phyloP scores from a whole-genome alignment of 2,888 invertebrate species.

The Melanostoma scalare region DNA sequence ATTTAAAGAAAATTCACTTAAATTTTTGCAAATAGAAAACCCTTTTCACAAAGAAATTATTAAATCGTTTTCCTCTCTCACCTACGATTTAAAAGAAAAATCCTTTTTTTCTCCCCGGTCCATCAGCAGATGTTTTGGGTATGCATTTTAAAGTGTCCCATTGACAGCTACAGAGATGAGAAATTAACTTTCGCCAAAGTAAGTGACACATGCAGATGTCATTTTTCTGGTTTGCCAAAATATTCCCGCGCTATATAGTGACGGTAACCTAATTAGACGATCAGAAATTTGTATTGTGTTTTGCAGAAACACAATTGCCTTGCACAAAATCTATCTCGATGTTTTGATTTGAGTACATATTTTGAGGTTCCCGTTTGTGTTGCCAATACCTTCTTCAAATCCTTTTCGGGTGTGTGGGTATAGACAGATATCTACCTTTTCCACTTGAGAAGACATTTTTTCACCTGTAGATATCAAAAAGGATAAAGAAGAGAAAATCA shows the following conservation, averaged over 20 bases:
- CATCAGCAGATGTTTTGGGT: conserved; percentile 56
- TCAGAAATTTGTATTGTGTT: conserved; percentile 22
- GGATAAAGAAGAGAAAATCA: conserved; percentile 18
- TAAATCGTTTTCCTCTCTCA: conserved; percentile 58
- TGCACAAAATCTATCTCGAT: conserved; percentile 21
- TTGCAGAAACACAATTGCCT: conserved; percentile 35
- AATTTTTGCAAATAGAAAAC: conserved; percentile 39
- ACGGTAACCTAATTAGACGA: conserved; percentile 62
- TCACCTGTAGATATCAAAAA: conserved; percentile 70
- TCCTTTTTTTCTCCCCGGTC: conserved; percentile 17
- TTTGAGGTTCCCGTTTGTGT: conserved; percentile 35
- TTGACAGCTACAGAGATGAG: conserved; percentile 50
- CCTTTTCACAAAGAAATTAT: conserved; percentile 59
- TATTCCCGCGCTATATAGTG: conserved; percentile 23
- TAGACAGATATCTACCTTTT: background rate
- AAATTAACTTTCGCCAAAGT: conserved; percentile 63
- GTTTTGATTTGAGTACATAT: conserved; percentile 61
- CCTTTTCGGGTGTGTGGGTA: background rate
- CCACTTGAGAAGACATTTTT: conserved; percentile 43
- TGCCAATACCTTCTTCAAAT: conserved; percentile 21
- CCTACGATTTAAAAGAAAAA: conserved; percentile 51
- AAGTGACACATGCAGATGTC: conserved; percentile 67
- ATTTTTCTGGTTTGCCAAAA: conserved; percentile 40
- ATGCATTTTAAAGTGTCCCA: conserved; percentile 27
- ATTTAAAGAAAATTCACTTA: conserved; percentile 44